Evolutionary conservation across 2,113 vertebrate genomes (phyloP).

Genomic region (Centropus bengalensis): DNA sequence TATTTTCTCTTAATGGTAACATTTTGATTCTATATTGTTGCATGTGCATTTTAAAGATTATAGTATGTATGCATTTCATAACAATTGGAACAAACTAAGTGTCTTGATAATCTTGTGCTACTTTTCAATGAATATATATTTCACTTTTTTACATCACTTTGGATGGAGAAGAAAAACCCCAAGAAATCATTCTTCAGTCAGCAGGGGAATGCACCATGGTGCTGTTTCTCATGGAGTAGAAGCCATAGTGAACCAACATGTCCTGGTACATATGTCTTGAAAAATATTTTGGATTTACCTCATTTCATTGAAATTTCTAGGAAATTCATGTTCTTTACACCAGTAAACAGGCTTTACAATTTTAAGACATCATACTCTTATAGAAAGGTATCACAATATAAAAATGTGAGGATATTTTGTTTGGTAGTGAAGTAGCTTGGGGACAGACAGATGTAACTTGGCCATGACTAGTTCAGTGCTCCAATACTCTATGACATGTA

Average conservation of each 20-base stretch:
- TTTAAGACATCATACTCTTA: not conserved
- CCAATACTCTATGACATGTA: not conserved
- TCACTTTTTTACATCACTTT: not conserved
- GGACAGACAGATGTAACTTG: not conserved
- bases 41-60: not conserved
- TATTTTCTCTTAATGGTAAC: not conserved
- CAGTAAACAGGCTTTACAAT: not conserved
- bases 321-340: not conserved
- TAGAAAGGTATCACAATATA: not conserved
- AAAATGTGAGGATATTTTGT: not conserved
- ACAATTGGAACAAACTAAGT: not conserved
- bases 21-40: not conserved
- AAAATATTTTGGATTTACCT: not conserved
- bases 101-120: not conserved
- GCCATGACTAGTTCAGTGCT: not conserved
- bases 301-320: not conserved
- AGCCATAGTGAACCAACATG: not conserved
- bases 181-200: not conserved
- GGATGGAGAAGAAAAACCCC: fast-evolving
- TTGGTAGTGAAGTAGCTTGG: not conserved
- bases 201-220: not conserved
- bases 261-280: not conserved
- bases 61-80: not conserved
- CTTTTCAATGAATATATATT: not conserved
- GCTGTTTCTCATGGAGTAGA: not conserved